phyloP scores from a whole-genome alignment of 2,888 invertebrate species.

The Pterostichus niger region DNA sequence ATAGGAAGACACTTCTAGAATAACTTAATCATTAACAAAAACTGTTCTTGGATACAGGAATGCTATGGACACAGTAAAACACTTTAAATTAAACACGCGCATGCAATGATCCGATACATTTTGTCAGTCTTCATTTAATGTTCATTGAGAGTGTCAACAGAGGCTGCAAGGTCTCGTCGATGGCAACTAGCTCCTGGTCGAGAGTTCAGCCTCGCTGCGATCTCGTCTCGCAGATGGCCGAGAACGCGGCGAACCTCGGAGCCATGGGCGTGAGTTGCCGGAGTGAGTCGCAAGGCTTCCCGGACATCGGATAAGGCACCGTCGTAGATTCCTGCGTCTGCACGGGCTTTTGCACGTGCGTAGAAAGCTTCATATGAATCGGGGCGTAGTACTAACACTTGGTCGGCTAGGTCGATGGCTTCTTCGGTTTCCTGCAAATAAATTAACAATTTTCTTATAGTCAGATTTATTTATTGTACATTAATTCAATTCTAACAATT shows the following conservation, averaged over 20 bases:
- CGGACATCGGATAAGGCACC: conserved; percentile 89
- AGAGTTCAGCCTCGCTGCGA: conserved; percentile 78
- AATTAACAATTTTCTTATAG: neutral
- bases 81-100: conserved; percentile 47
- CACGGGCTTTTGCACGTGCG: conserved; percentile 91
- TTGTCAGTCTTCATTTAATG: conserved; percentile 55
- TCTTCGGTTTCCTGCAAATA: conserved; percentile 87
- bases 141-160: conserved; percentile 76
- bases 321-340: conserved; percentile 87
- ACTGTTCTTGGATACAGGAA: conserved; percentile 59
- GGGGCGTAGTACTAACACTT: conserved; percentile 90
- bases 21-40: conserved; percentile 39
- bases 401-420: conserved; percentile 92
- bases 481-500: too few relatives aligned
- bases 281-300: conserved; percentile 87
- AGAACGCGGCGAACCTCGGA: conserved; percentile 86
- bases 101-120: conserved; percentile 26
- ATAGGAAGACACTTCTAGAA: conserved; percentile 49
- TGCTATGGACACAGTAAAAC: conserved; percentile 56
- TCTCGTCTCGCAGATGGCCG: conserved; percentile 87
- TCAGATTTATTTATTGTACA: too few relatives aligned
- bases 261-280: conserved; percentile 81
- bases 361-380: conserved; percentile 96
- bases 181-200: conserved; percentile 70
- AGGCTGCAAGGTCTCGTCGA: conserved; percentile 74